phyloP scores from a whole-genome alignment of 2,888 invertebrate genomes.

The Salticus scenicus region DNA sequence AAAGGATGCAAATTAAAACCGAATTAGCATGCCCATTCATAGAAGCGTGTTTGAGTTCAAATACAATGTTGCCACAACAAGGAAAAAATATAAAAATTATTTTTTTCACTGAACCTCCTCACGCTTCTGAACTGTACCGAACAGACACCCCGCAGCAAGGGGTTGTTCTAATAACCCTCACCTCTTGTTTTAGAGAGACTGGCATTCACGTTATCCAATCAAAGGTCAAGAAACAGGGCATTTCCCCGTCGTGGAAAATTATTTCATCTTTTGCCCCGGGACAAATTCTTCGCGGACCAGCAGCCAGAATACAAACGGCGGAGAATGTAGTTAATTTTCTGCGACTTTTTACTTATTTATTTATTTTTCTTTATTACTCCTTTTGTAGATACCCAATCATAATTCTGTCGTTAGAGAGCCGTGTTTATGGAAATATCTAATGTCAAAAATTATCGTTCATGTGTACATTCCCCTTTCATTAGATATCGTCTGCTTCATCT shows the following conservation, averaged over 20 bases:
- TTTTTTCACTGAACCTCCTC: constrained; percentile 9
- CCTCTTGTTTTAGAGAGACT: constrained; percentile 45
- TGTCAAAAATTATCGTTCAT: too few species aligned
- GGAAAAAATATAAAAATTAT: neutral
- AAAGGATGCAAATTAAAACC: constrained; percentile 5
- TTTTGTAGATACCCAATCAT: neutral
- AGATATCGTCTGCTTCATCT: too few species aligned
- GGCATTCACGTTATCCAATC: constrained; percentile 56
- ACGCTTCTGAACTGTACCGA: constrained; percentile 32
- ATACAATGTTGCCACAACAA: constrained; percentile 2
- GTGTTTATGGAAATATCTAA: too few species aligned
- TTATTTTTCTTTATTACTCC: too few species aligned
- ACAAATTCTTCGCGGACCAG: constrained; percentile 33
- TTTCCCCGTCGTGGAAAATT: constrained; percentile 52
- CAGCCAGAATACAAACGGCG: constrained; percentile 41
- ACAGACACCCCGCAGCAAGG: constrained; percentile 19
- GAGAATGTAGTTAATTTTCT: constrained; percentile 37
- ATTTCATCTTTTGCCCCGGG: constrained; percentile 34
- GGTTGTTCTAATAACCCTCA: constrained; percentile 61
- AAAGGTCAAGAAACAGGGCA: constrained; percentile 62
- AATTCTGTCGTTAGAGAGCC: neutral
- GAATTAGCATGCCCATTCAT: constrained; percentile 12
- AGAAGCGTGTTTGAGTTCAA: neutral
- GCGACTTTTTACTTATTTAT: constrained; percentile 1
- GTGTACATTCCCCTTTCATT: too few species aligned